Conservation (phyloP, 1,140 invertebrate genomes). For the Leptonema lineaticorne region DNA sequence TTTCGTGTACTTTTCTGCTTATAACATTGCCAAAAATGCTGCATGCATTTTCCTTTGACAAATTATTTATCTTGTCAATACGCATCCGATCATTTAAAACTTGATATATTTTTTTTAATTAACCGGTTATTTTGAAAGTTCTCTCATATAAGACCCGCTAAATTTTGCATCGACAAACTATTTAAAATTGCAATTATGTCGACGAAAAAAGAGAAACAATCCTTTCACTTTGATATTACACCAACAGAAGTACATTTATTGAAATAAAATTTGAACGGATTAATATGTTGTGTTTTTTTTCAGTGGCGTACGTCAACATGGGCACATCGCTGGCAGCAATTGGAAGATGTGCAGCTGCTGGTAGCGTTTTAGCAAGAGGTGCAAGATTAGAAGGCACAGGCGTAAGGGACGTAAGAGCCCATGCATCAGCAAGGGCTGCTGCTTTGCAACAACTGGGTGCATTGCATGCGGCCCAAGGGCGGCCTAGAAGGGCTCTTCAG, state of each 20-base stretch:
- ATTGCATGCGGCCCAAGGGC: conserved; percentile 83
- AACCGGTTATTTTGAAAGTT: no score
- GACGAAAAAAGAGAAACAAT: no score
- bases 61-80: no score
- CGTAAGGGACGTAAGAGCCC: conserved; percentile 84
- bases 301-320: conserved; percentile 95
- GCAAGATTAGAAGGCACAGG: conserved; percentile 81
- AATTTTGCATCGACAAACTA: no score
- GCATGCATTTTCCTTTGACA: no score
- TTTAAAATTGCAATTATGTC: no score
- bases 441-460: conserved; percentile 89
- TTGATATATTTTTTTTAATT: no score
- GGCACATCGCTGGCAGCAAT: conserved; percentile 83
- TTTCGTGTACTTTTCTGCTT: no score
- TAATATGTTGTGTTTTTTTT: conserved; percentile 44
- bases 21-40: no score
- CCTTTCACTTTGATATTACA: no score
- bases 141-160: no score
- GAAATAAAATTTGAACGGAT: neutral
- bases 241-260: conserved; percentile 12
- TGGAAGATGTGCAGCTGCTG: conserved; percentile 81
- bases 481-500: conserved; percentile 81
- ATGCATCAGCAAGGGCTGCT: conserved; percentile 87
- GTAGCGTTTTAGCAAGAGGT: conserved; percentile 77
- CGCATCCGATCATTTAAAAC: no score